Evolutionary conservation across 2,888 invertebrate species (phyloP), one percentile per base, ranked within the genome.

Genomic region (Buathra laborator): DNA sequence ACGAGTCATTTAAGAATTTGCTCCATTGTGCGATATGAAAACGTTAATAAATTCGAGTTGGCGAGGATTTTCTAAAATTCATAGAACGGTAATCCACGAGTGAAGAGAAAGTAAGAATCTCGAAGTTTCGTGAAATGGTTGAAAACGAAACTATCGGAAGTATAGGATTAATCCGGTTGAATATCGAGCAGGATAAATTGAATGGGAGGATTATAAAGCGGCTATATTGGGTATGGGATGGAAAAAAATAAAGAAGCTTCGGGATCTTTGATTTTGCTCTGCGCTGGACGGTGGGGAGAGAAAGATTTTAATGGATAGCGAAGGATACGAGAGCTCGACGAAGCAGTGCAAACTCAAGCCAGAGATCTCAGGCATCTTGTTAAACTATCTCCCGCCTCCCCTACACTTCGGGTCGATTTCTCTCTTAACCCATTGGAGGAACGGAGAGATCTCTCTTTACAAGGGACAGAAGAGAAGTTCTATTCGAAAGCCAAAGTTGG

Each of bases 401-500:
- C n/a, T 16, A 3, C 10, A 29, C 19, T 62, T 12, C 4, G 10
- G 62, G 14, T 29, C 46, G n/a, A 44, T n/a, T 44, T 46, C 62
- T 29, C 62, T 46, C 59, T 74, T 74, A 29, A 12, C 37, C 37
- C 37, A 37, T 37, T 37, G 29, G 7, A 29, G 59, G 16, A 16
- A 59, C 14, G n/a, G 44, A 62, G 29, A 43, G 9, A 24, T 16
- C n/a, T 10, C 10, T 24, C 9, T 4, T 4, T 9, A 24, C 53
- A 12, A 67, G 32, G 56, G 80, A 81, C 56, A 64, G 7, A 56
- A 46, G 48, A 44, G 16, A 75, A 51, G 68, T 77, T 29, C 71
- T 59, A 64, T 80, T 81, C 67, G 71, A 19, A 46, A 59, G 76
- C 53, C 53, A 72, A 84, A 71, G 84, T 84, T 76, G 76, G 71